Base-by-base conservation (phyloP, 2,888 invertebrate species). In the Ypsolopha scabrella region DNA sequence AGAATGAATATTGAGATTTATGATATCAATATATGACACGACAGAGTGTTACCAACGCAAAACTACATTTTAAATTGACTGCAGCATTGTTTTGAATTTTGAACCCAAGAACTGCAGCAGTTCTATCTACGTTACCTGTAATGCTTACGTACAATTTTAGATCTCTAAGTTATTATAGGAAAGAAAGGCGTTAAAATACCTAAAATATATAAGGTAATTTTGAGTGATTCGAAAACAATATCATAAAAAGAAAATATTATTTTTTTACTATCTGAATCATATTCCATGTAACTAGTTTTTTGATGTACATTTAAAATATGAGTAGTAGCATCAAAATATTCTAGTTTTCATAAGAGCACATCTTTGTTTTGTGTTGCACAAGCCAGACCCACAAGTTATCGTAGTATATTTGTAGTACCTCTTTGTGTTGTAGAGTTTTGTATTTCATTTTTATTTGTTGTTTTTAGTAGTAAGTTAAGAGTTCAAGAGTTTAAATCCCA, bases 401-500 rank as follows among this genome's bases (percentile, higher is more conserved):
- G 24, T 24, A 24, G 24, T 58, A 63, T 60, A 57, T 62, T 62
- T 58, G 58, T 55, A 64, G 61, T 68, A 71, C 65, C 68, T 70
- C 70, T 63, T 64, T 60, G 59, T 67, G 54, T 65, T 65, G 62
- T 70, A 74, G 65, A 24, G 69, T 70, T 70, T 70, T 56, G 55
- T 65, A 64, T 59, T 64, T 62, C 60, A 59, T 59, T 64, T 67
- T 65, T 64, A 63, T 65, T 79, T 78, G 78, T 83, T 81, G 76
- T 74, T 69, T 68, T 73, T 80, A 80, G 69, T 81, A 79, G 55
- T 80, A 75, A 71, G 73, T 70, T 70, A 67, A 60, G 41, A 36
- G 49, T 51, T 50, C 46, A 72, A 81, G 77, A 80, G 74, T 79
- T 78, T 81, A 75, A 75, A 69, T 70, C 70, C 80, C 80, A 80